Evolutionary conservation across 2,888 invertebrate genomes (phyloP), one percentile per base, ranked within the genome.

Genomic region (Lasioglossum malachurum): DNA sequence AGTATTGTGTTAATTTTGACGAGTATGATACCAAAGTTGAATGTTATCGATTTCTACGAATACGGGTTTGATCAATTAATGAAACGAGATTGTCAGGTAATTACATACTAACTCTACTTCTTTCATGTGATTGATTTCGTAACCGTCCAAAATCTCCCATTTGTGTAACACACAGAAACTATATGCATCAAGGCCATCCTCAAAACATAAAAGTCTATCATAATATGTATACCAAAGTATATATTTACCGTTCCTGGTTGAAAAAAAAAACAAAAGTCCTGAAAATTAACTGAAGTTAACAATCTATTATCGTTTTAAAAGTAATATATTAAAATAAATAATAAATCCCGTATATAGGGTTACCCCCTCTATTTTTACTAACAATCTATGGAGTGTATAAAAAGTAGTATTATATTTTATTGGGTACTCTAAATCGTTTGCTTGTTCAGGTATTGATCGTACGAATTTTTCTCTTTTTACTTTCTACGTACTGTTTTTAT

Each of bases 151-250:
- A 81, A 82, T 81, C 46, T 69, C 77, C 75, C 49, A 35, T 81
- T 31, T 82, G n/a, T 80, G 38, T 64, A 77, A 86, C 77, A 86
- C 75, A 69, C 76, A 72, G 89, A 87, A 92, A 89, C 88, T 90
- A 88, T 90, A 88, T 88, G 49, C 78, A 74, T 91, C 92, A 91
- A 93, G 91, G 91, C 88, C 90, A 88, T 91, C 87, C 83, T 90
- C 72, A 60, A 90, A 53, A 84, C 74, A 88, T 83, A 87, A 84
- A 78, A 87, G 76, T 89, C 76, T 89, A 90, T 85, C 83, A 88
- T 90, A 91, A 88, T 90, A 91, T 87, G 85, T 88, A 88, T 90
- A 91, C 93, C 91, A 92, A 93, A 93, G 92, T 93, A 92, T 93
- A 92, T 90, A 92, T 92, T 44, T 91, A 91, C 90, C 88, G 86